Conservation (phyloP, 64 coral and sea anemone genomes). For the Cladopsammia gracilis region DNA sequence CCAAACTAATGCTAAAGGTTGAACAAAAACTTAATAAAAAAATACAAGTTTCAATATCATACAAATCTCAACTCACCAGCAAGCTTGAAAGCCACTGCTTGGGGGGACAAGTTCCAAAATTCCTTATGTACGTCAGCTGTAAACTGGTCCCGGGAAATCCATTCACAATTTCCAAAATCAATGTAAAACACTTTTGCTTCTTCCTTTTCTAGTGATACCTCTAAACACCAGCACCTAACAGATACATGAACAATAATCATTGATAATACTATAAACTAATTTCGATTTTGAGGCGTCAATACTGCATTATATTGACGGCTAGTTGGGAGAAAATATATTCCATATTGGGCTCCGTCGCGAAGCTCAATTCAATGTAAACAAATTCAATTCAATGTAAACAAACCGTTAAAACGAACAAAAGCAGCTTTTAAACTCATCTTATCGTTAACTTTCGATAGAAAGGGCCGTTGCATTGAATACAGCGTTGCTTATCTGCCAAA, state of each 20-base stretch:
- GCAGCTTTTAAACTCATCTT: too few species aligned
- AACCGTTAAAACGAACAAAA: too few species aligned
- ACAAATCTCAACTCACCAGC: slow-evolving; percentile 35
- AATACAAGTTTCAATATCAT: too few species aligned
- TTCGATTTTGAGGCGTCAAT: too few species aligned
- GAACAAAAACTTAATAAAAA: not conserved
- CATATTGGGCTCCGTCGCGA: too few species aligned
- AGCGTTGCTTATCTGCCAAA: too few species aligned
- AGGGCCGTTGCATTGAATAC: too few species aligned
- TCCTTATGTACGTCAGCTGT: slow-evolving; percentile 44
- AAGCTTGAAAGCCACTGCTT: slow-evolving; percentile 68
- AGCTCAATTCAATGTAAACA: too few species aligned
- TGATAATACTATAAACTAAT: too few species aligned
- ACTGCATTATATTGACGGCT: too few species aligned
- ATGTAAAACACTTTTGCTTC: slow-evolving; percentile 74
- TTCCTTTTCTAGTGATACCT: slow-evolving; percentile 36
- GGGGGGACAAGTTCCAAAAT: slow-evolving; percentile 74
- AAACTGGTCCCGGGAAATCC: slow-evolving; percentile 76
- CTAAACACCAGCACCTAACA: slow-evolving; percentile 81
- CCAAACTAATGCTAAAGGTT: not conserved
- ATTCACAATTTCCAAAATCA: slow-evolving; percentile 92
- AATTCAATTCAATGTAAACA: not conserved
- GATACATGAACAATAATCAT: not conserved
- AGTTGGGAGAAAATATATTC: too few species aligned
- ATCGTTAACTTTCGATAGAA: too few species aligned